Percentiles rank a stretch among this genome's conserved stretches.
Evolutionary conservation across 2,797 vertebrate species (phyloP).

Genomic region (Cyclopterus lumpus): DNA sequence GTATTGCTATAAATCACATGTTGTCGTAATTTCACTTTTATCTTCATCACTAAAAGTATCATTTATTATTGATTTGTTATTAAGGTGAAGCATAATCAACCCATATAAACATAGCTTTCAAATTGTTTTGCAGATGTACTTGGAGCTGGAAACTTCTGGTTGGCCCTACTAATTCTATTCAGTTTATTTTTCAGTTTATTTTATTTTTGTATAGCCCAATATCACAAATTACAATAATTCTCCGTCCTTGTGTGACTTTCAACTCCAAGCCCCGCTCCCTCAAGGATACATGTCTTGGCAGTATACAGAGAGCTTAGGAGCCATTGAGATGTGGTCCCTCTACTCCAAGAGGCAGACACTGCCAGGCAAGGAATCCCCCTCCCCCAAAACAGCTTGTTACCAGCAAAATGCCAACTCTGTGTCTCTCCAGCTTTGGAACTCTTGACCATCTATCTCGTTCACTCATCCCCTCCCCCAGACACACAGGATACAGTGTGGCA

Average conservation of each 20-base stretch:
- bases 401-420: conserved; percentile 61
- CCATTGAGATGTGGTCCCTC: conserved; percentile 69
- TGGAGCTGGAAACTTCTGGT: conserved; percentile 34
- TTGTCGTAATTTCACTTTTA: conserved; percentile 23
- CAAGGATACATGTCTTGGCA: conserved; percentile 80
- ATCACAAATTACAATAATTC: too few relatives aligned
- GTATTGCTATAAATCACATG: conserved; percentile 32
- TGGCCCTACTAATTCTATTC: conserved; percentile 56
- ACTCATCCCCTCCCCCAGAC: conserved; percentile 58
- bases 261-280: conserved; percentile 67
- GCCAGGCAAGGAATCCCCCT: conserved; percentile 46
- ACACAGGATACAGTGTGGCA: conserved; percentile 22
- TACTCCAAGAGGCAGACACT: conserved; percentile 51
- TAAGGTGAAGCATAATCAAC: conserved; percentile 23
- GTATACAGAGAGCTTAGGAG: conserved; percentile 74
- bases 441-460: conserved; percentile 59
- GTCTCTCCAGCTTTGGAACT: conserved; percentile 64
- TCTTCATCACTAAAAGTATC: conserved; percentile 10
- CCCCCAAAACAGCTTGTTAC: conserved; percentile 37
- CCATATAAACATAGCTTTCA: conserved; percentile 15
- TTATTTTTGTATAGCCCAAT: too few relatives aligned
- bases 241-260: conserved; percentile 81
- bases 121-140: conserved; percentile 44
- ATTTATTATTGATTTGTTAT: conserved; percentile 37
- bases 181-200: too few relatives aligned